Base-by-base conservation (phyloP, 92 coral and sea anemone genomes). In the Epizoanthus rinbou region DNA sequence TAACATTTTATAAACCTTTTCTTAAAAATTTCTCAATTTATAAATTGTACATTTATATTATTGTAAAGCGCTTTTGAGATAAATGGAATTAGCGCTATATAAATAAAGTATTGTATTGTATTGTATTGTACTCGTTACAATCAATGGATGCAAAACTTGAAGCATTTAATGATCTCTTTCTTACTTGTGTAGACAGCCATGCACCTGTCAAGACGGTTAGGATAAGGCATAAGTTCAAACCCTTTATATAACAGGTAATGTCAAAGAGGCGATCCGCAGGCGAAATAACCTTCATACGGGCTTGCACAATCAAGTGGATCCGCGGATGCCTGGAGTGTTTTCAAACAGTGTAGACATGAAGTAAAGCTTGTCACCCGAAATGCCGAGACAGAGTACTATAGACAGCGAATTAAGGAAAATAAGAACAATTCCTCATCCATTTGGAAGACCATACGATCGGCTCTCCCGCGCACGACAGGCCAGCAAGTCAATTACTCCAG, bases 371-470 rank as follows among this genome's bases (percentile, higher is more conserved):
- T 37, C 23, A 71, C 35, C 2, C 76, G 76, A 25, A 25, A 71
- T 19, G 76, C 47, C 1, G 47, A 71, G 22, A 28, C 33, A 71
- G 76, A 33, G 19, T 81, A 84, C 41, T 84, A 9, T 43, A 73
- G 73, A 19, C 71, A 74, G 33, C 25, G 45, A 54, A 73, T 84
- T 33, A 28, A 14, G 19, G 80, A 45, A 72, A 84, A 84, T 23
- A 72, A 35, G 66, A 73, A 84, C 19, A 84, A 84, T 59, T 25
- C 41, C 35, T 31, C 41, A 31, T 21, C 81, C 8, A 52, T 83
- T 41, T 83, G 87, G 86, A 83, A 83, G 54, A 83, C 81, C 23
- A 83, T 83, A 19, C 87, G 54, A 50, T 37, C 70, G 15, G 80
- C 87, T 2, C 57, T 73, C 58, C 87, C 80, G 47, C 9, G 54